Conservation (phyloP, 23 tunicate genomes). For the Trididemnum miniatum region DNA sequence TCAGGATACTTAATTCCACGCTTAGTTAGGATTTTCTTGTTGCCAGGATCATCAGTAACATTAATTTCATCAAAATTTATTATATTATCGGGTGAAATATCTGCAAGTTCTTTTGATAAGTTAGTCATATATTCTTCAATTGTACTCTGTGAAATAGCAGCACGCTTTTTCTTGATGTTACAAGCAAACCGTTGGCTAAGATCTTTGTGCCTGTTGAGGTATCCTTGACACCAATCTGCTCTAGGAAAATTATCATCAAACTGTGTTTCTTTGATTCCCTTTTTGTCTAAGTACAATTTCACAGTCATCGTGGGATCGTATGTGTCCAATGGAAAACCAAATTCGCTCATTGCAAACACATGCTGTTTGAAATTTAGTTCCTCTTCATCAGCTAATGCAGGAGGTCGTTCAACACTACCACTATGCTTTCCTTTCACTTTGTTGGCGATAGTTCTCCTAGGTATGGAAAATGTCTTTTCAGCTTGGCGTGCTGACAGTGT, state of each 20-base stretch:
- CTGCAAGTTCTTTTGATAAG: background rate
- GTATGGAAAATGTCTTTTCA: background rate
- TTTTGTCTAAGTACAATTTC: background rate
- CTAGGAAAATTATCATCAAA: conserved; percentile 21
- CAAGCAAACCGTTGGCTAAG: background rate
- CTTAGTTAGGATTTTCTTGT: conserved; percentile 8
- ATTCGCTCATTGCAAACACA: conserved; percentile 15
- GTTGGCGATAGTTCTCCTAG: conserved; percentile 2
- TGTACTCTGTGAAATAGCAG: background rate
- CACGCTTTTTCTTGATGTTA: conserved; percentile 17
- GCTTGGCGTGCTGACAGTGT: background rate
- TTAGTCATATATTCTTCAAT: background rate
- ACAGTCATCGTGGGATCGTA: conserved; percentile 2
- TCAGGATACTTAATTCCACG: conserved; percentile 20
- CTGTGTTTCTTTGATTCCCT: background rate
- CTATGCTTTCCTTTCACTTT: background rate
- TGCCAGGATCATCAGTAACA: conserved; percentile 30
- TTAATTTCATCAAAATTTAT: conserved; percentile 20
- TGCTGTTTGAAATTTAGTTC: conserved; percentile 4
- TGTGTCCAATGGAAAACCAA: conserved; percentile 28
- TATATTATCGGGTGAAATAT: background rate
- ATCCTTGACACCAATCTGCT: conserved; percentile 23
- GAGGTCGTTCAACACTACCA: background rate
- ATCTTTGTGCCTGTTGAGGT: background rate
- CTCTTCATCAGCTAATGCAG: too few species aligned